Percentiles rank a stretch among this genome's conserved stretches.
Evolutionary conservation across 2,797 vertebrate genomes (phyloP).

Genomic region (Silurus aristotelis): DNA sequence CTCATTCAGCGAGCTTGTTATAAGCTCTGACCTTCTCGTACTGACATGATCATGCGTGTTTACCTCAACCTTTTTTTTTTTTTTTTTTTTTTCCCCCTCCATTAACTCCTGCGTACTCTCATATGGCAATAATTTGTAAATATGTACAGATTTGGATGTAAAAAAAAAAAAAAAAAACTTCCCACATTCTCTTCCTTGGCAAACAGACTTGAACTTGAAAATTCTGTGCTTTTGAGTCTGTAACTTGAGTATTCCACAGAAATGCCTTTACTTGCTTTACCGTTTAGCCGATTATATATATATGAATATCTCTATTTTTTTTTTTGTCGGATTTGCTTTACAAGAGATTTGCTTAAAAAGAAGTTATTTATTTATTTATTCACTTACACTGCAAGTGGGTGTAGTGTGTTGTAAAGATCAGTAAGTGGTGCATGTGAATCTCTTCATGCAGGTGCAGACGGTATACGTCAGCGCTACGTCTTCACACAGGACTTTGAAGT

Average conservation of each 20-base stretch:
- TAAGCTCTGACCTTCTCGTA: neutral
- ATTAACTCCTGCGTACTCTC: slow-evolving; percentile 59
- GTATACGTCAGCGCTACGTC: neutral
- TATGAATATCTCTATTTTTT: slow-evolving; percentile 19
- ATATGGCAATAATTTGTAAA: slow-evolving; percentile 90
- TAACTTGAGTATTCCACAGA: slow-evolving; percentile 55
- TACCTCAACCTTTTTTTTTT: slow-evolving; percentile 53
- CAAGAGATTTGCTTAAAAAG: slow-evolving; percentile 47
- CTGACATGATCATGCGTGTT: slow-evolving; percentile 27
- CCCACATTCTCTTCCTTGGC: slow-evolving; percentile 50
- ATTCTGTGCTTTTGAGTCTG: slow-evolving; percentile 51
- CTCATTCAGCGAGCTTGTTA: neutral
- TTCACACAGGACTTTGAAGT: slow-evolving; percentile 39
- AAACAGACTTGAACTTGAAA: slow-evolving; percentile 56
- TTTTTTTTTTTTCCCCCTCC: slow-evolving; percentile 76
- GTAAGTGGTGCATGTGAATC: slow-evolving; percentile 19
- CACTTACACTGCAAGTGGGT: slow-evolving; percentile 53
- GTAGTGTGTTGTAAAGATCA: slow-evolving; percentile 39
- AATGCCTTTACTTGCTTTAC: slow-evolving; percentile 56
- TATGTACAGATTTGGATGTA: slow-evolving; percentile 68
- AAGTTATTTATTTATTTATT: slow-evolving; percentile 62
- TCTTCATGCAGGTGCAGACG: neutral
- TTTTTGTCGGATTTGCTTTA: slow-evolving; percentile 46
- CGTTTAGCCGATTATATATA: slow-evolving; percentile 34
- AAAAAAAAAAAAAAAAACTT: slow-evolving; percentile 1